Base-by-base conservation (phyloP, 2,113 vertebrate species). In the Passer domesticus region DNA sequence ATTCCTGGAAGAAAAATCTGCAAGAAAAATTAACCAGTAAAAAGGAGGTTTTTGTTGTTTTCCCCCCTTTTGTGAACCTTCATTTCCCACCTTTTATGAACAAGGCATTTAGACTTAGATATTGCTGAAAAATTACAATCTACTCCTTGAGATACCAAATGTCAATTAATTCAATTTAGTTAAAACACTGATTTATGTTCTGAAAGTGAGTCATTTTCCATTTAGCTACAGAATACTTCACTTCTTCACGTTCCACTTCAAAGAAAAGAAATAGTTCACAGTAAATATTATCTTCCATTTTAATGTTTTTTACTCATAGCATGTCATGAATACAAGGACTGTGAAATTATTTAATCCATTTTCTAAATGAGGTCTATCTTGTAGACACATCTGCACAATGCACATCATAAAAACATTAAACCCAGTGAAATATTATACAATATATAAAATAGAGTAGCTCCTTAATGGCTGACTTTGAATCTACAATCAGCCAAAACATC, bases 141-240 rank as follows among this genome's bases (percentile, higher is more conserved):
- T 88, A 41, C 27, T 35, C 43, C 50, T 80, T 64, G 53, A 47
- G 19, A 67, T 52, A 86, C 3, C 22, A 93, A 91, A 79, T 77
- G 59, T 83, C 85, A 94, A 77, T 91, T 96, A 88, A 96, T 94
- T 95, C 53, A 59, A 21, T 91, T 80, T 37, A 15, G 14, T 91
- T 92, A 77, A 77, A 88, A 63, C 21, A n/a, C 28, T 68, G 64
- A 91, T 90, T 77, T 93, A 67, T 80, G 44, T 70, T 72, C 86
- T 92, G 37, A 84, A 85, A 95, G 18, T 74, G 64, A 95, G 39
- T 80, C 6, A 63, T 91, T 84, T 85, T 75, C 70, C n/a, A 63
- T 89, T 94, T 76, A 92, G 39, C 53, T 79, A 63, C n/a, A 66
- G 50, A 90, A 79, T 56, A 49, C 28, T 88, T 82, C 50, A 30